These are phyloP conservation scores for Parelbella ahira DNA, from an alignment of 2,888 invertebrate species.

Conservation along the genomic window DNA sequence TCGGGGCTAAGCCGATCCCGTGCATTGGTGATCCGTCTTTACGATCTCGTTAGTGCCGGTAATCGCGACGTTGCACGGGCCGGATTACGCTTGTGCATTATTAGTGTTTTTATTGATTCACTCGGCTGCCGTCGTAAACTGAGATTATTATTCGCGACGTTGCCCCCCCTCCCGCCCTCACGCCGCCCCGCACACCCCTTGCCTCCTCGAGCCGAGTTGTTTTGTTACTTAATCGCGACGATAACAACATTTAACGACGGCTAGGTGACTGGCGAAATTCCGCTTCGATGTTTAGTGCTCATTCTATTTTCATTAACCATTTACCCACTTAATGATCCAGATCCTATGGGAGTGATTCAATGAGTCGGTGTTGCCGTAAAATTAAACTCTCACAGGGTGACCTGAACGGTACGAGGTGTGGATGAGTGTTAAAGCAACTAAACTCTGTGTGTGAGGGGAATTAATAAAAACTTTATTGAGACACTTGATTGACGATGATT, in stretches of 20 bases:
- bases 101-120: slow-evolving; percentile 82
- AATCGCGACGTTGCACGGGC: slow-evolving; percentile 72
- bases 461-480: too few species aligned
- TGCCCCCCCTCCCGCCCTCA: slow-evolving; percentile 45
- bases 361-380: slow-evolving; percentile 70
- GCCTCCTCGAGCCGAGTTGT: slow-evolving; percentile 64
- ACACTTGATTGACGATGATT: too few species aligned
- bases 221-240: slow-evolving; percentile 80
- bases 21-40: slow-evolving; percentile 76
- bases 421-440: too few species aligned
- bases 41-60: slow-evolving; percentile 78
- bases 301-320: slow-evolving; percentile 81
- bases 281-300: slow-evolving; percentile 80
- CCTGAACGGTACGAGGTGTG: too few species aligned
- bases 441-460: too few species aligned
- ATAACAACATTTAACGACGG: slow-evolving; percentile 80
- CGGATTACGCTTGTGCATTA: slow-evolving; percentile 79
- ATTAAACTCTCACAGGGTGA: slow-evolving; percentile 74
- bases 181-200: slow-evolving; percentile 39
- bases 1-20: slow-evolving; percentile 64
- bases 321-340: slow-evolving; percentile 79
- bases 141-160: slow-evolving; percentile 79
- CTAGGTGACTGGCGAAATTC: slow-evolving; percentile 80
- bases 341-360: slow-evolving; percentile 75
- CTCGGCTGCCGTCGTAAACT: slow-evolving; percentile 79